A percentile compares a stretch with the other conserved stretches of the same genome.
Evolutionary conservation across 2,113 vertebrate species (phyloP).

Genomic region (Microtus pennsylvanicus): DNA sequence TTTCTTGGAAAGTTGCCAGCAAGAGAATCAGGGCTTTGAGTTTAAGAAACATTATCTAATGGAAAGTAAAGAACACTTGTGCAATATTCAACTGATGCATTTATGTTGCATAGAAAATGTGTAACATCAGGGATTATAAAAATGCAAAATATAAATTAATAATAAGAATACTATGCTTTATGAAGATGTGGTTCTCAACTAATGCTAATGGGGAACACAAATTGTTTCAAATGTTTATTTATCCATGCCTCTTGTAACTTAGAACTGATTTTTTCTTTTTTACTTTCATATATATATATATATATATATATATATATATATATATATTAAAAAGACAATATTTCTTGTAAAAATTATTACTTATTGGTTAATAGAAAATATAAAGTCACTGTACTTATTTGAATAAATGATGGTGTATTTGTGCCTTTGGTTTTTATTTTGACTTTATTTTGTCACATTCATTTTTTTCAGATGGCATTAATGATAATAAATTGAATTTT

Average conservation of each 20-base stretch:
- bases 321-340: no score
- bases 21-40: constrained; percentile 19
- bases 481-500: neutral
- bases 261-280: no score
- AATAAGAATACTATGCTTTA: neutral
- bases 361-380: neutral
- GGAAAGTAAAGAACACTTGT: neutral
- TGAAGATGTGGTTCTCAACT: neutral
- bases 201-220: neutral
- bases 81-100: neutral
- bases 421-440: neutral
- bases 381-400: neutral
- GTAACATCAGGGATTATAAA: neutral
- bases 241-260: no score
- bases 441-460: neutral
- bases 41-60: neutral
- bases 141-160: neutral
- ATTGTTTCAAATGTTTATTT: no score
- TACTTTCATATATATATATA: no score
- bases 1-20: constrained; percentile 11
- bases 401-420: neutral
- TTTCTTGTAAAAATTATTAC: neutral
- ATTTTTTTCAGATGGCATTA: neutral
- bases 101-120: neutral
- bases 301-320: no score